A percentile compares a stretch with the other conserved stretches of the same genome.
Conservation (phyloP, 2,888 invertebrate species). For the Liodrosophila aerea region DNA sequence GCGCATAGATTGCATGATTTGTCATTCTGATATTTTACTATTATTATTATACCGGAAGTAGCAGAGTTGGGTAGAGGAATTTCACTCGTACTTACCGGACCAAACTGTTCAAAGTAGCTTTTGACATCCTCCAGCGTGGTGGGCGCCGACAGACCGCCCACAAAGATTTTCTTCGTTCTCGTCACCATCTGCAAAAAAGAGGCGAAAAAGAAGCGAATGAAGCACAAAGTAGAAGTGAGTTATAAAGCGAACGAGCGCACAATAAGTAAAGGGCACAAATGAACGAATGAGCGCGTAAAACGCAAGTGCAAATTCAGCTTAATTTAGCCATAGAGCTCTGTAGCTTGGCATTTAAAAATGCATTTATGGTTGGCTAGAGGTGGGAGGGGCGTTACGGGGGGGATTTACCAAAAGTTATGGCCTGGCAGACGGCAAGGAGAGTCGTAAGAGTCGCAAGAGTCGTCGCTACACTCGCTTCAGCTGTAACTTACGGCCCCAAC, state of each 20-base stretch:
- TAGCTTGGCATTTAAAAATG: conserved; percentile 65
- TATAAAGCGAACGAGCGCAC: conserved; percentile 4
- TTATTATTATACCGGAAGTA: conserved; percentile 42
- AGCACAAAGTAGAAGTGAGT: conserved; percentile 13
- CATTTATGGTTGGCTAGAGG: conserved; percentile 50
- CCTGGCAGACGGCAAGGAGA: conserved; percentile 51
- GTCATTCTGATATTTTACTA: conserved; percentile 58
- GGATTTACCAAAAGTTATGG: conserved; percentile 57
- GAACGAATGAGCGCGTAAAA: conserved; percentile 38
- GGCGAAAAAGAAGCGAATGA: conserved; percentile 6
- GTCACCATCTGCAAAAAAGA: conserved; percentile 95
- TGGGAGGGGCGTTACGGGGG: too few species aligned
- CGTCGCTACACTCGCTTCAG: conserved; percentile 43
- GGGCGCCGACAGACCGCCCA: conserved; percentile 99
- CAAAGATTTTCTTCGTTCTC: conserved; percentile 99
- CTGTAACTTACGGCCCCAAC: conserved; percentile 69
- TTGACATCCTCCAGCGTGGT: conserved; percentile 99
- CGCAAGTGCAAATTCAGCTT: conserved; percentile 46
- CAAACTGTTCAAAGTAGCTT: conserved; percentile 99
- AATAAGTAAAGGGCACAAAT: conserved; percentile 26
- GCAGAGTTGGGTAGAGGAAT: conserved; percentile 32
- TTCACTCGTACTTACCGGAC: conserved; percentile 92
- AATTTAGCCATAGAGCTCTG: conserved; percentile 42
- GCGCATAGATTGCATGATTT: conserved; percentile 76
- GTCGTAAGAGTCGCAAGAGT: too few species aligned